Conservation (phyloP, 2,113 vertebrate genomes). For the Ammospiza nelsoni region DNA sequence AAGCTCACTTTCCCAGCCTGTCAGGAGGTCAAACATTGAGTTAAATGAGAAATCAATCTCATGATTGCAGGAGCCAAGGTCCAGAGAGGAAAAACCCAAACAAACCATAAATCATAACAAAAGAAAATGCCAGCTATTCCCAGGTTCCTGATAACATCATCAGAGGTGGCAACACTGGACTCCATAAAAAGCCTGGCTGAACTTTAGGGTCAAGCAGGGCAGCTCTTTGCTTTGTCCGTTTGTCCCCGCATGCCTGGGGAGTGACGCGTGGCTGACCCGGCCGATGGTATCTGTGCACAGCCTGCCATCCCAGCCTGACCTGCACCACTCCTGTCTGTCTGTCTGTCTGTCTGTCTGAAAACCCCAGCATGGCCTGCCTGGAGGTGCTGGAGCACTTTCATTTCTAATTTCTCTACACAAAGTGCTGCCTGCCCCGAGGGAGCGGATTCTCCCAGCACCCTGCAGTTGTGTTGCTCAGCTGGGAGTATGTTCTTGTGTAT, state of each 20-base stretch:
- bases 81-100: constrained; percentile 13
- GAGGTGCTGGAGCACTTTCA: background rate
- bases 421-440: background rate
- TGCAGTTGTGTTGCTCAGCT: background rate
- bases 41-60: constrained; percentile 20
- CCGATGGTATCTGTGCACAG: background rate
- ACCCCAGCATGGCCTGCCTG: background rate
- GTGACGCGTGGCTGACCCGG: constrained; percentile 3
- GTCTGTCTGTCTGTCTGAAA: background rate
- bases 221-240: constrained; percentile 46
- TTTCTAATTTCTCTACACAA: background rate
- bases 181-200: constrained; percentile 39
- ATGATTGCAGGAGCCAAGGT: background rate
- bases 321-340: background rate
- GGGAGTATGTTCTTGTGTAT: background rate
- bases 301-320: background rate
- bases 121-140: constrained; percentile 46
- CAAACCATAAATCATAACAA: constrained; percentile 50
- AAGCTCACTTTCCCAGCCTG: background rate
- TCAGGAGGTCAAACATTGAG: background rate
- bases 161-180: constrained; percentile 24
- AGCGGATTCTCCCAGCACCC: accelerated
- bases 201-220: constrained; percentile 45
- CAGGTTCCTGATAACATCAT: constrained; percentile 55
- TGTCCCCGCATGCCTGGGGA: constrained; percentile 34